Percentiles rank a stretch among this genome's conserved stretches.
Evolutionary conservation across 2,113 vertebrate genomes (phyloP).

Genomic region (Nematolebias whitei): DNA sequence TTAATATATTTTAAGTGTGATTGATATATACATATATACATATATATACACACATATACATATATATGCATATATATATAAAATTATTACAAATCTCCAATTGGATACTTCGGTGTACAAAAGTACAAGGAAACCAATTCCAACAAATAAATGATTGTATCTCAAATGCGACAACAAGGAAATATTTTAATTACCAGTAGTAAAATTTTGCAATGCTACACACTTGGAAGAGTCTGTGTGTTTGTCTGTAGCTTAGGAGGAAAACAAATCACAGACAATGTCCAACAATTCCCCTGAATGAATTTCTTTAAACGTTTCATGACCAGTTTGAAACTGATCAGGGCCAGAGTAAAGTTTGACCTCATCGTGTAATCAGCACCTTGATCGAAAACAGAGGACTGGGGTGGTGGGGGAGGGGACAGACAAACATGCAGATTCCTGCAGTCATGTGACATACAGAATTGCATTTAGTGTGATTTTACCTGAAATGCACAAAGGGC

Average conservation of each 20-base stretch:
- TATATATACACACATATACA: too few species aligned
- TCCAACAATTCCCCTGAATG: neutral
- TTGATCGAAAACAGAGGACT: neutral
- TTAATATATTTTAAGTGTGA: too few species aligned
- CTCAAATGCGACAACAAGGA: constrained; percentile 8
- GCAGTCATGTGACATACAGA: constrained; percentile 1
- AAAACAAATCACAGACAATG: too few species aligned
- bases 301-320: neutral
- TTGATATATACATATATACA: too few species aligned
- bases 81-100: constrained; percentile 20
- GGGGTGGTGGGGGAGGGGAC: neutral
- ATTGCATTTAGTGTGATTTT: constrained; percentile 38
- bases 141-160: constrained; percentile 4
- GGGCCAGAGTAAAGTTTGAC: neutral
- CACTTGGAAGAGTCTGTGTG: neutral
- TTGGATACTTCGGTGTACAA: constrained; percentile 10
- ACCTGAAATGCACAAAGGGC: constrained; percentile 37
- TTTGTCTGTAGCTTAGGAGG: too few species aligned
- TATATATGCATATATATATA: too few species aligned
- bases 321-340: neutral
- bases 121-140: neutral
- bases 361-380: too few species aligned
- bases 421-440: neutral
- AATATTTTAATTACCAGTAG: constrained; percentile 51
- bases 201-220: neutral